Evolutionary conservation across 1,140 invertebrate genomes (phyloP).

Genomic region (Halotydeus destructor): DNA sequence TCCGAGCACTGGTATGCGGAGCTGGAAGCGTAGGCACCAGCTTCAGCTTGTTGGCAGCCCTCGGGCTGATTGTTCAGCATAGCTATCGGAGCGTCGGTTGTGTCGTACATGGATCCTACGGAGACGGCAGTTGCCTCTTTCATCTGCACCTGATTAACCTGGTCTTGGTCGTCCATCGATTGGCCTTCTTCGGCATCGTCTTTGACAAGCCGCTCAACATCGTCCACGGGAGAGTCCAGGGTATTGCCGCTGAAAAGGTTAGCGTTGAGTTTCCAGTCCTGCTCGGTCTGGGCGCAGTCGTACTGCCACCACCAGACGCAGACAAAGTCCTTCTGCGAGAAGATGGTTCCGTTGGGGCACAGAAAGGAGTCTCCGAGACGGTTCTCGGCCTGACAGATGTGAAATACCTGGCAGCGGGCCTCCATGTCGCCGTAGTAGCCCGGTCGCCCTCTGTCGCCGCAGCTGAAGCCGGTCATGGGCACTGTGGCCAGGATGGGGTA

Average conservation of each 20-base stretch:
- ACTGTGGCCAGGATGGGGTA: slow-evolving; percentile 24
- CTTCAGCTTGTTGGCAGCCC: too few species aligned
- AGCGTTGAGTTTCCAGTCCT: slow-evolving; percentile 32
- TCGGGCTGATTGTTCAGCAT: too few species aligned
- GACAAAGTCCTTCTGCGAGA: slow-evolving; percentile 29
- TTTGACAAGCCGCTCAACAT: too few species aligned
- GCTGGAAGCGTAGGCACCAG: too few species aligned
- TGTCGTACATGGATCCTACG: too few species aligned
- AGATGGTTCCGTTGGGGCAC: slow-evolving; percentile 33
- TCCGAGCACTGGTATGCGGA: too few species aligned
- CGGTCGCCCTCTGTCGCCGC: slow-evolving; percentile 18
- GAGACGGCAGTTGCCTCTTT: too few species aligned
- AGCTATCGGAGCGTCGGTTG: too few species aligned
- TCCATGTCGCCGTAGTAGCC: slow-evolving; percentile 68
- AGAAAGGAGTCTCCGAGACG: slow-evolving; percentile 21
- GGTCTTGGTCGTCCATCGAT: too few species aligned
- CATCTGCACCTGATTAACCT: too few species aligned
- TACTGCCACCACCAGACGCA: slow-evolving; percentile 34
- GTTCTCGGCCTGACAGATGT: slow-evolving; percentile 20
- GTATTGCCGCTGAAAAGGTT: slow-evolving; percentile 21
- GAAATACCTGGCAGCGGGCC: slow-evolving; percentile 63
- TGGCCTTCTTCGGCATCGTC: too few species aligned
- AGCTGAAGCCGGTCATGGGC: slow-evolving; percentile 23
- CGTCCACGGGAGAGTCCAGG: too few species aligned
- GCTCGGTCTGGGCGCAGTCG: slow-evolving; percentile 28